Conservation (phyloP, 1,140 invertebrate genomes). For the Drosophila athabasca region DNA sequence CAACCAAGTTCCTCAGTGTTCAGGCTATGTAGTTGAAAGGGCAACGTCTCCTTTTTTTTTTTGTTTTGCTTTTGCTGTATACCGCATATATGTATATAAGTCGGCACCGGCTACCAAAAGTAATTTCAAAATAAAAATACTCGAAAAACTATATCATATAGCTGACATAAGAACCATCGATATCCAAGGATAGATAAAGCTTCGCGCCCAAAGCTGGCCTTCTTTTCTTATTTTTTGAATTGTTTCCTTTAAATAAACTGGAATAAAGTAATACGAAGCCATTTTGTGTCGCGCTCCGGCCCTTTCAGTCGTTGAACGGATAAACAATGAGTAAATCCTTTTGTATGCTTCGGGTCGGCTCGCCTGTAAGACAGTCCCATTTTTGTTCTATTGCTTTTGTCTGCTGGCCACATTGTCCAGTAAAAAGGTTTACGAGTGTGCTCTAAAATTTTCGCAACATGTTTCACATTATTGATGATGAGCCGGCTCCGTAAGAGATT, state of each 20-base stretch:
- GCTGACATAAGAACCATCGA: too few species aligned
- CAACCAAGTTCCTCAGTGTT: too few species aligned
- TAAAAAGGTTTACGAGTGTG: slow-evolving; percentile 57
- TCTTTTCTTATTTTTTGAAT: neutral
- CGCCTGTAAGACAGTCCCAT: slow-evolving; percentile 22
- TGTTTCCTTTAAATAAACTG: neutral
- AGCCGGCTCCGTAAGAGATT: slow-evolving; percentile 28
- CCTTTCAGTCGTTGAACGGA: slow-evolving; percentile 16
- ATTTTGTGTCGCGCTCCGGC: slow-evolving; percentile 44
- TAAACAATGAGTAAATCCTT: slow-evolving; percentile 39
- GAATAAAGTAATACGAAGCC: slow-evolving; percentile 55
- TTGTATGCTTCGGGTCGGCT: slow-evolving; percentile 22
- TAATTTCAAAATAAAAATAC: too few species aligned
- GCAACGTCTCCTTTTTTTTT: too few species aligned
- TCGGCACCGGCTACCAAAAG: too few species aligned
- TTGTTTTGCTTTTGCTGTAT: too few species aligned
- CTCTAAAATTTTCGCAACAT: slow-evolving; percentile 75
- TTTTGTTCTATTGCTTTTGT: slow-evolving; percentile 67
- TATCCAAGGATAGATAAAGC: too few species aligned
- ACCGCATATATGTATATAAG: too few species aligned
- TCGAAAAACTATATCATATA: too few species aligned
- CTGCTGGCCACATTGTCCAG: slow-evolving; percentile 68
- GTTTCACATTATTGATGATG: slow-evolving; percentile 75
- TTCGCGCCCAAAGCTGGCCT: too few species aligned
- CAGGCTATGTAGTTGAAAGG: too few species aligned